Percentiles rank a stretch among this genome's conserved stretches.
Evolutionary conservation across 2,113 vertebrate genomes (phyloP).

Genomic region (Grallaria varia): DNA sequence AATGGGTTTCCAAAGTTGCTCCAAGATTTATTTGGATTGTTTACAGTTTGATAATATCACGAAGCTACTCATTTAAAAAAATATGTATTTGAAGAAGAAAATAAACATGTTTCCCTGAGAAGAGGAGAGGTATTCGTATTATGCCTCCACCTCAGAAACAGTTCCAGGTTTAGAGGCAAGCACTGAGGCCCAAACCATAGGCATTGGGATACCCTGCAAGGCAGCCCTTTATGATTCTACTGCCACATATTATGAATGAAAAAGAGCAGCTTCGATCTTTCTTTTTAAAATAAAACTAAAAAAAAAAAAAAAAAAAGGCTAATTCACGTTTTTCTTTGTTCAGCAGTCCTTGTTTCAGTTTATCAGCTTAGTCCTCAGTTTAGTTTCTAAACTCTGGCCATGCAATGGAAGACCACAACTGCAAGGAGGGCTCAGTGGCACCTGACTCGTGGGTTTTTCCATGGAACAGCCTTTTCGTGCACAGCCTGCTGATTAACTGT

Average conservation of each 20-base stretch:
- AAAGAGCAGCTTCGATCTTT: not conserved
- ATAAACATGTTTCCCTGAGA: not conserved
- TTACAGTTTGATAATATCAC: not conserved
- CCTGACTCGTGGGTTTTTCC: fast-evolving
- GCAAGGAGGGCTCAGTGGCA: not conserved
- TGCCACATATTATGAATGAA: not conserved
- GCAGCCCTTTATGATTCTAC: not conserved
- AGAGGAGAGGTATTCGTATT: not conserved
- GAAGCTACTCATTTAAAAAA: not conserved
- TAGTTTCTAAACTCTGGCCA: not conserved
- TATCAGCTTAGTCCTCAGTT: not conserved
- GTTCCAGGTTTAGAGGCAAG: not conserved
- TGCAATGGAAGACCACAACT: not conserved
- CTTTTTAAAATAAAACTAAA: not conserved
- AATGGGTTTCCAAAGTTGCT: not conserved
- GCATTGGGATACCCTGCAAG: not conserved
- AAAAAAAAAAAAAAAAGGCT: not conserved
- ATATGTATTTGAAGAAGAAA: not conserved
- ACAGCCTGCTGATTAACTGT: not conserved
- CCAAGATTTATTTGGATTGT: not conserved
- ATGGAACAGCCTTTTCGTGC: not conserved
- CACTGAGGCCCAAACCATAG: not conserved
- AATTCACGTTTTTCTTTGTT: not conserved
- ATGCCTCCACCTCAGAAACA: not conserved
- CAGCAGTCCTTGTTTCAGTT: not conserved